Evolutionary conservation across 2,113 vertebrate species (phyloP), one percentile per base, ranked within the genome.

Genomic region (Notothenia rossii): DNA sequence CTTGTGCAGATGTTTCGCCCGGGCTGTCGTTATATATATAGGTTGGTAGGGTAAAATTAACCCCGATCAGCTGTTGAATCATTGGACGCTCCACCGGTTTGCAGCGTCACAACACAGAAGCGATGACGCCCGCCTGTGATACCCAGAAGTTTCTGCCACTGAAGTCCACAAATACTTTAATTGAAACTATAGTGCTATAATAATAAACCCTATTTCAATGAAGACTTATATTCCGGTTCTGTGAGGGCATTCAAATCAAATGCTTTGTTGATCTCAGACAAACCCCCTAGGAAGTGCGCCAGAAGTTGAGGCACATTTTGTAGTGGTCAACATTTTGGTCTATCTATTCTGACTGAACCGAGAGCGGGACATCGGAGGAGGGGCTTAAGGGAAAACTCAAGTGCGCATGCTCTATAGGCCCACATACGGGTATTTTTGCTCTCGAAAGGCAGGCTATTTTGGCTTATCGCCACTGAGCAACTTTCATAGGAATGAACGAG

Each of bases 1-100:
- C 49, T 48, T n/a, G 43, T 36, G 43, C 20, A 45, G 55, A 46
- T 58, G 72, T 18, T 73, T 15, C 14, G 13, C 46, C 50, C 1
- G 62, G 48, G 55, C 17, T 53, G 62, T 61, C 76, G 40, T 17
- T 43, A 56, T 82, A 58, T 81, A 64, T 77, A 62, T 75, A 70
- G 68, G 77, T 74, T 73, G 59, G 81, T 79, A 61, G 72, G 67
- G 72, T 75, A 46, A 85, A 88, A 79, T 74, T 62, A 76, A 80
- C 75, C 72, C 59, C 59, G 74, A 82, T 86, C 75, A 81, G 90
- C 92, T 88, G 92, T 93, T 93, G 91, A 94, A 85, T 95, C 92
- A 94, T 88, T 86, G 86, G 88, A 73, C 70, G 85, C 83, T 81
- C 78, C 85, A 48, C 89, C 74, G 88, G 91, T 84, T 84, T 86